Percentiles rank a stretch among this genome's conserved stretches.
phyloP scores from a whole-genome alignment of 2,113 vertebrate species.

The Euleptes europaea region DNA sequence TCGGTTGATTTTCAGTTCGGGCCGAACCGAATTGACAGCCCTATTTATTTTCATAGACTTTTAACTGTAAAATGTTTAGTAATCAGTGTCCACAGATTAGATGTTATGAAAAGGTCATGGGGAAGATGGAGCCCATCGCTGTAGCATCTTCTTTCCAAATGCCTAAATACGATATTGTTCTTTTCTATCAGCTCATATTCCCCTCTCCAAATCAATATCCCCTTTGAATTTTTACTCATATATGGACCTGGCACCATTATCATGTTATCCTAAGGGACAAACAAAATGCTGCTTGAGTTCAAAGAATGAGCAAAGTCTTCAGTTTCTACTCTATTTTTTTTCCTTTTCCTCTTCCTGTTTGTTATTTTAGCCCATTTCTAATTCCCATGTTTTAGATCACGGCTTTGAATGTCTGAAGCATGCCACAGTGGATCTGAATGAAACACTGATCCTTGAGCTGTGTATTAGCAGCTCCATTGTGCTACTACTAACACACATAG shows the following conservation, averaged over 20 bases:
- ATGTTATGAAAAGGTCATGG: no score
- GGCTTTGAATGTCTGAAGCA: constrained; percentile 25
- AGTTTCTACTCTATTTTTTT: constrained; percentile 15
- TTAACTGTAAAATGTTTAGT: no score
- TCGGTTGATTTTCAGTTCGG: no score
- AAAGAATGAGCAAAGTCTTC: constrained; percentile 7
- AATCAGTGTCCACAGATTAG: no score
- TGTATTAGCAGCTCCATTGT: constrained; percentile 56
- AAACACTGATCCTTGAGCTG: constrained; percentile 41
- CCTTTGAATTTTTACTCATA: background rate
- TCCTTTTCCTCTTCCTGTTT: background rate
- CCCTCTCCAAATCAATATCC: background rate
- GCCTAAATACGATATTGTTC: background rate
- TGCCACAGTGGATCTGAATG: constrained; percentile 17
- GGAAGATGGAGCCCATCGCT: no score
- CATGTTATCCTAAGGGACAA: constrained; percentile 6
- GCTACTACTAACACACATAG: constrained; percentile 42
- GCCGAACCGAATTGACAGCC: no score
- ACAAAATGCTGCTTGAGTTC: background rate
- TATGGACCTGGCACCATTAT: no score
- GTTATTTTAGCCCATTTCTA: constrained; percentile 32
- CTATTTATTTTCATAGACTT: no score
- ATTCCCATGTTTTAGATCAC: constrained; percentile 42
- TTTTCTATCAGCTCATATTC: background rate
- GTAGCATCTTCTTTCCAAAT: background rate